A percentile compares a stretch with the other conserved stretches of the same genome.
phyloP scores from a whole-genome alignment of 2,888 invertebrate genomes.

The Herminia tarsipennalis region DNA sequence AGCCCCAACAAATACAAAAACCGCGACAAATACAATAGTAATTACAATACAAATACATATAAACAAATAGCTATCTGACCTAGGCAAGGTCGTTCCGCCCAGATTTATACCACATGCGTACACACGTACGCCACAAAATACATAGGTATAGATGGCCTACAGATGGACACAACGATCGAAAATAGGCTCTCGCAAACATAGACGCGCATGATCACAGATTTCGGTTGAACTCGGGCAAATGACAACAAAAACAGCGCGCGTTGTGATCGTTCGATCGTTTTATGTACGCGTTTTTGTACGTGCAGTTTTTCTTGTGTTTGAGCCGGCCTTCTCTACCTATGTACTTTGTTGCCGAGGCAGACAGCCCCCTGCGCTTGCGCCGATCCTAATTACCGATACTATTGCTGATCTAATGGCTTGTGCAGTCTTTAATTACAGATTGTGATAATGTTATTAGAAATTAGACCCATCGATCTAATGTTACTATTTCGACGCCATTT shows the following conservation, averaged over 20 bases:
- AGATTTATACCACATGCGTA: constrained; percentile 30
- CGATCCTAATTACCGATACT: constrained; percentile 53
- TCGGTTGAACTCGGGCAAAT: too few relatives aligned
- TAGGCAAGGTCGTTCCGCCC: constrained; percentile 18
- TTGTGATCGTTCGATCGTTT: too few relatives aligned
- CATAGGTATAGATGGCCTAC: neutral
- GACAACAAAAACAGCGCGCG: too few relatives aligned
- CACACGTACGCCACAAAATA: too few relatives aligned
- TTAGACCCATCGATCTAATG: constrained; percentile 30
- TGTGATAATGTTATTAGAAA: constrained; percentile 38
- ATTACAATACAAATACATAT: constrained; percentile 24
- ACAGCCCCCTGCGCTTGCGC: constrained; percentile 1
- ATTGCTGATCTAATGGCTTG: constrained; percentile 65
- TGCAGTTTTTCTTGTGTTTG: too few relatives aligned
- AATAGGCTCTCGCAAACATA: too few relatives aligned
- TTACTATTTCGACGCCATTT: constrained; percentile 22
- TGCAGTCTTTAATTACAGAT: constrained; percentile 65
- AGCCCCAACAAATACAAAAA: neutral
- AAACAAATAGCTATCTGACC: constrained; percentile 16
- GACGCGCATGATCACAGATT: too few relatives aligned
- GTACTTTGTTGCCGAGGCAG: too few relatives aligned
- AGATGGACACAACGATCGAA: neutral
- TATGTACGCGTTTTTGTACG: too few relatives aligned
- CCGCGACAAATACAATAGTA: constrained; percentile 18
- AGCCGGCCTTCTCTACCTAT: too few relatives aligned